A percentile compares a stretch with the other conserved stretches of the same genome.
phyloP scores from a whole-genome alignment of 2,888 invertebrate genomes.

The Idaea biselata region DNA sequence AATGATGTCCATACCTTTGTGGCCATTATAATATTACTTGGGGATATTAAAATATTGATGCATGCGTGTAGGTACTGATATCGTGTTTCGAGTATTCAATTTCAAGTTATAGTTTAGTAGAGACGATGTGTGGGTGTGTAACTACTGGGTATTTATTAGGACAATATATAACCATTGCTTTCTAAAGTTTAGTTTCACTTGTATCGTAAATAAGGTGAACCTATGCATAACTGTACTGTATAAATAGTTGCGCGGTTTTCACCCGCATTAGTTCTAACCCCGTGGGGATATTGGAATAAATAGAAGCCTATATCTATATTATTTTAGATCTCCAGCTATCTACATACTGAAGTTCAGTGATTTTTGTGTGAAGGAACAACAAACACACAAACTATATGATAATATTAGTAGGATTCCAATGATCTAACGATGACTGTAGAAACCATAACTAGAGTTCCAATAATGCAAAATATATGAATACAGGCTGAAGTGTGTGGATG shows the following conservation, averaged over 20 bases:
- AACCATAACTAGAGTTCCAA: background rate
- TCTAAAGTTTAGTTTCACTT: background rate
- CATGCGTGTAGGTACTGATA: conserved; percentile 17
- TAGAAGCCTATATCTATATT: no score
- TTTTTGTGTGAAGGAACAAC: no score
- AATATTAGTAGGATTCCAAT: background rate
- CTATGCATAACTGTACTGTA: no score
- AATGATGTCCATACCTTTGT: conserved; percentile 50
- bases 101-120: conserved; percentile 14
- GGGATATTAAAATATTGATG: conserved; percentile 17
- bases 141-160: background rate
- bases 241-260: no score
- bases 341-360: no score
- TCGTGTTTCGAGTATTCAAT: conserved; percentile 30
- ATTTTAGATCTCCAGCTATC: no score
- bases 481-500: background rate
- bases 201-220: background rate
- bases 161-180: background rate
- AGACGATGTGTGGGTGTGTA: conserved; percentile 5
- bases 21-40: conserved; percentile 37
- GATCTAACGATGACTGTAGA: background rate
- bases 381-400: no score
- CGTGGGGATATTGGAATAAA: no score
- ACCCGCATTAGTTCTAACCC: no score
- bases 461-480: background rate